phyloP scores from a whole-genome alignment of 2,888 invertebrate species.

The Thereva unica region DNA sequence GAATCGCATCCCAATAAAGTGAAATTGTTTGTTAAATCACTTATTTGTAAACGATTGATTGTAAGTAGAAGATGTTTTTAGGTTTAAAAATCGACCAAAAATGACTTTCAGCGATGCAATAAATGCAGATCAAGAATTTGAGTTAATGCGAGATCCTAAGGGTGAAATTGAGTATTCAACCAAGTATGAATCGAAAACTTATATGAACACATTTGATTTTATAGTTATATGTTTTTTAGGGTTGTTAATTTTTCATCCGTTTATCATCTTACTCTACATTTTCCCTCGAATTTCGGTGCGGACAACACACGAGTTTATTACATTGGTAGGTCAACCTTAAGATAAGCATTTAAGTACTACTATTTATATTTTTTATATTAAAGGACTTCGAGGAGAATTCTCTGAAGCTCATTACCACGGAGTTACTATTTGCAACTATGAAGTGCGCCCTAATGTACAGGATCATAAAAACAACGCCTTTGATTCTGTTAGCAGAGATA shows the following conservation, averaged over 20 bases:
- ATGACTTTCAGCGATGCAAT: conserved; percentile 93
- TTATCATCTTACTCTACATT: conserved; percentile 85
- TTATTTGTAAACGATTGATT: neutral
- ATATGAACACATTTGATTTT: neutral
- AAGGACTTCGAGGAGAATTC: conserved; percentile 85
- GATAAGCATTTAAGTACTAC: neutral
- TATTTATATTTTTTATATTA: conserved; percentile 20
- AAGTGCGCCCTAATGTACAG: conserved; percentile 78
- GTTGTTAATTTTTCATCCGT: conserved; percentile 77
- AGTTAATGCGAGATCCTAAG: conserved; percentile 75
- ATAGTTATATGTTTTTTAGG: neutral
- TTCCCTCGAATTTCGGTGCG: conserved; percentile 85
- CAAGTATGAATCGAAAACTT: conserved; percentile 66
- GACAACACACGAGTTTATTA: conserved; percentile 88
- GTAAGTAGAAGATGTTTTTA: conserved; percentile 53
- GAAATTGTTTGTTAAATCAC: conserved; percentile 71
- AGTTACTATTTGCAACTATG: conserved; percentile 90
- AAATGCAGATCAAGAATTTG: conserved; percentile 87
- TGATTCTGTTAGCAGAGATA: conserved; percentile 64
- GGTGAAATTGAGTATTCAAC: conserved; percentile 87
- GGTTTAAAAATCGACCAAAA: conserved; percentile 89
- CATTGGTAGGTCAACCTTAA: conserved; percentile 64
- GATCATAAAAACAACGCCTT: conserved; percentile 78
- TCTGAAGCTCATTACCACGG: conserved; percentile 81
- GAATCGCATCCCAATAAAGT: conserved; percentile 83